Percentiles rank a stretch among this genome's conserved stretches.
Conservation (phyloP, 2,113 vertebrate species). For the Cyanoliseus patagonus region DNA sequence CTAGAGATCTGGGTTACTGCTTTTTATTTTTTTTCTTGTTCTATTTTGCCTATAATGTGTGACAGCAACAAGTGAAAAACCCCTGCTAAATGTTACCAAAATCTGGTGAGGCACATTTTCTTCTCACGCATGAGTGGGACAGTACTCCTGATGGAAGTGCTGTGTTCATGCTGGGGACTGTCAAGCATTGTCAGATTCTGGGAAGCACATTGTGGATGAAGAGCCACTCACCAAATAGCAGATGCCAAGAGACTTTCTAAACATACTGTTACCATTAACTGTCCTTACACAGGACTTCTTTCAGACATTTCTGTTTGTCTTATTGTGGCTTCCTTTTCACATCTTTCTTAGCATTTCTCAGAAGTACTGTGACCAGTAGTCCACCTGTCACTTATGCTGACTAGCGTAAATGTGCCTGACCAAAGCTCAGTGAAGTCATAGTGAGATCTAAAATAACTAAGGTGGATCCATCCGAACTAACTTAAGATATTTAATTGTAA, state of each 20-base stretch:
- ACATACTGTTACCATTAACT: background rate
- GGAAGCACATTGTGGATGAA: background rate
- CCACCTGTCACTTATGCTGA: background rate
- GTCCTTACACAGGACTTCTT: background rate
- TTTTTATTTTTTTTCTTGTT: background rate
- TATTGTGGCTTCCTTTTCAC: background rate
- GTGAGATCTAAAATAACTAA: background rate
- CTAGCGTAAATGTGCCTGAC: background rate
- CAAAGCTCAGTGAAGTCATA: background rate
- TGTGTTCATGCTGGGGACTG: background rate
- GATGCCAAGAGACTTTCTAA: background rate
- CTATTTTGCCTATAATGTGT: background rate
- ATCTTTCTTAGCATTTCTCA: background rate
- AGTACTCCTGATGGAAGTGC: background rate
- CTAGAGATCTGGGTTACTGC: background rate
- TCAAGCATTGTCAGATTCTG: background rate
- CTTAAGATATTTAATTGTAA: background rate
- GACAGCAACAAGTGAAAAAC: constrained; percentile 9
- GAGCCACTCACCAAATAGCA: background rate
- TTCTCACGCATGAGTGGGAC: background rate
- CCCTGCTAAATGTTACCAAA: background rate
- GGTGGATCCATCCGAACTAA: background rate
- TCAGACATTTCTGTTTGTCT: background rate
- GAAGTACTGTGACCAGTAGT: background rate
- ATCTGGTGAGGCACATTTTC: constrained; percentile 48